A percentile compares a stretch with the other conserved stretches of the same genome.
phyloP scores from a whole-genome alignment of 1,140 invertebrate genomes.

The Hesperophylax magnus region DNA sequence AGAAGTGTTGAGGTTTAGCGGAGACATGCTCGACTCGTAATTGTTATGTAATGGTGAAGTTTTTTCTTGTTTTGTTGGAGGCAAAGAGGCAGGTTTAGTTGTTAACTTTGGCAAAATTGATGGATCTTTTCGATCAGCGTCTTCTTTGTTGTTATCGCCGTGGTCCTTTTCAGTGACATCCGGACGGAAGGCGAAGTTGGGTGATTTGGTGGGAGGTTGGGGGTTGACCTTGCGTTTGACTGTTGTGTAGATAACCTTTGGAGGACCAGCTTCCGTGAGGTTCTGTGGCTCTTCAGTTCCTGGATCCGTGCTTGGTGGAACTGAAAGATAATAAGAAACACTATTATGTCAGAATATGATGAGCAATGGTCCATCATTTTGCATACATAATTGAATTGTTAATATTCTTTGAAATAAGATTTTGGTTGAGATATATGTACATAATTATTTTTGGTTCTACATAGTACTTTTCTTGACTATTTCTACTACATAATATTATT shows the following conservation, averaged over 20 bases:
- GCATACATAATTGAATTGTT: too few relatives aligned
- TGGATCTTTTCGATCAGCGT: not conserved
- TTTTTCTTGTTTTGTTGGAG: conserved; percentile 49
- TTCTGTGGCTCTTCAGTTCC: conserved; percentile 37
- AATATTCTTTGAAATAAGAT: too few relatives aligned
- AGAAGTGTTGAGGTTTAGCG: conserved; percentile 51
- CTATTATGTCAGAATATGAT: too few relatives aligned
- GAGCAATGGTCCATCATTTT: too few relatives aligned
- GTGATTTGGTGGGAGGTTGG: conserved; percentile 29
- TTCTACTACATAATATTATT: too few relatives aligned
- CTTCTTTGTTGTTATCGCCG: conserved; percentile 1
- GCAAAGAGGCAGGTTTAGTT: not conserved
- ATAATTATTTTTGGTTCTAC: too few relatives aligned
- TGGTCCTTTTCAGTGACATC: conserved; percentile 51
- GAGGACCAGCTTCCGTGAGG: conserved; percentile 14
- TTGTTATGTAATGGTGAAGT: conserved; percentile 46
- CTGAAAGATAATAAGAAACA: conserved; percentile 29
- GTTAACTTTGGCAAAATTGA: not conserved
- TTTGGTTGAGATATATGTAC: too few relatives aligned
- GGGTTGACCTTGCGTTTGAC: conserved; percentile 48
- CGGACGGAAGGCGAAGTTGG: conserved; percentile 45
- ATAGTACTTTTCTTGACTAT: too few relatives aligned
- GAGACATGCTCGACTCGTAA: conserved; percentile 55
- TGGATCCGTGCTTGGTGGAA: conserved; percentile 35
- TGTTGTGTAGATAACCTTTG: conserved; percentile 53